Percentiles rank a stretch among this genome's conserved stretches.
Conservation (phyloP, 1,140 invertebrate genomes). For the Cotesia typhae region DNA sequence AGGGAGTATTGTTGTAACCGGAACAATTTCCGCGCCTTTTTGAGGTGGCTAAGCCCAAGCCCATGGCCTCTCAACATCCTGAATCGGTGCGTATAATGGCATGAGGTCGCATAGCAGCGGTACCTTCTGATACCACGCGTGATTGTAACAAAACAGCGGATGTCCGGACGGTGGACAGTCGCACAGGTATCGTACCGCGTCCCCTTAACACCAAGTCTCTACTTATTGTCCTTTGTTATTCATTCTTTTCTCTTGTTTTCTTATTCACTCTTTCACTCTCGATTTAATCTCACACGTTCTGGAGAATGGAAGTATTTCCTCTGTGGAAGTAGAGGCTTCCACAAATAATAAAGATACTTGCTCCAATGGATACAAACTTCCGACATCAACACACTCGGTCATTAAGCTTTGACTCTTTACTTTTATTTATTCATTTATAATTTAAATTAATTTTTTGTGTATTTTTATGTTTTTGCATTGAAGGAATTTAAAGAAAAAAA, state of each 20-base stretch:
- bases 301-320: slow-evolving; percentile 42
- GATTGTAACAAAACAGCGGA: slow-evolving; percentile 66
- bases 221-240: slow-evolving; percentile 32
- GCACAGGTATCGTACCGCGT: slow-evolving; percentile 60
- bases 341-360: slow-evolving; percentile 53
- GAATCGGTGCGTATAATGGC: slow-evolving; percentile 45
- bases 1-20: slow-evolving; percentile 23
- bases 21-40: slow-evolving; percentile 41
- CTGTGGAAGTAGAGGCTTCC: slow-evolving; percentile 52
- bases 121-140: slow-evolving; percentile 51
- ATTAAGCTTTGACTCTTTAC: not conserved
- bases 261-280: slow-evolving; percentile 34
- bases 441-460: no score
- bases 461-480: no score
- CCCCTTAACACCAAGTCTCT: slow-evolving; percentile 39
- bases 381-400: slow-evolving; percentile 35
- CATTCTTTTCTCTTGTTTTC: slow-evolving; percentile 29
- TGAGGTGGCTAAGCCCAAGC: slow-evolving; percentile 29
- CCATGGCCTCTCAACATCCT: slow-evolving; percentile 52
- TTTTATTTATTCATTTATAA: no score
- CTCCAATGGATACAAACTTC: slow-evolving; percentile 57
- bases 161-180: slow-evolving; percentile 63
- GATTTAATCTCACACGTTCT: slow-evolving; percentile 36
- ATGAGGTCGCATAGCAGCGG: slow-evolving; percentile 17
- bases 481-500: no score